Evolutionary conservation across 2,113 vertebrate genomes (phyloP).

Genomic region (Antigone vipio): DNA sequence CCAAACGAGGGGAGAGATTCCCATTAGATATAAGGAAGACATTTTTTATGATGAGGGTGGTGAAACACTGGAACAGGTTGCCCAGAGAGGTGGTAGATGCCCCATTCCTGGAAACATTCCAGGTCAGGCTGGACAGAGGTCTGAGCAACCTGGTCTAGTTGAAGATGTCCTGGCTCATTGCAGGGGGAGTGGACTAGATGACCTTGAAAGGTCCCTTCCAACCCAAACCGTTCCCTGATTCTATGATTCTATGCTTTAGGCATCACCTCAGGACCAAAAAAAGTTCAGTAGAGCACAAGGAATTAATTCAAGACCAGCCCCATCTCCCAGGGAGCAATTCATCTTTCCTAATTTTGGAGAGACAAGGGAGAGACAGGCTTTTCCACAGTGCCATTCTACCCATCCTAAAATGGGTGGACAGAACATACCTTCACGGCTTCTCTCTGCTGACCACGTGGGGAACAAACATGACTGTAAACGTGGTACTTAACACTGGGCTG

Average conservation of each 20-base stretch:
- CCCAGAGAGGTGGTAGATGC: not conserved
- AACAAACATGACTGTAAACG: not conserved
- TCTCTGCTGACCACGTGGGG: not conserved
- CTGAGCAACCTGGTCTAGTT: not conserved
- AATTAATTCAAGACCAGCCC: not conserved
- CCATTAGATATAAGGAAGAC: not conserved
- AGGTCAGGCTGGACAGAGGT: not conserved
- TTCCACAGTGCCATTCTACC: not conserved
- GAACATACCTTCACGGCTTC: not conserved
- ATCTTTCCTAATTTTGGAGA: not conserved
- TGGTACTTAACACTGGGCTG: not conserved
- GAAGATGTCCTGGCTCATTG: accelerated
- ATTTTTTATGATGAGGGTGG: accelerated
- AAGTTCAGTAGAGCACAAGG: not conserved
- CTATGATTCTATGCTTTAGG: not conserved
- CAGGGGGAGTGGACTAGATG: not conserved
- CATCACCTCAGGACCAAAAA: not conserved
- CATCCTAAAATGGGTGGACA: not conserved
- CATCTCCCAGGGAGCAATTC: not conserved
- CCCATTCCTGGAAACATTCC: not conserved
- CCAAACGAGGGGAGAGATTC: not conserved
- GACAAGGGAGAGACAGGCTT: not conserved
- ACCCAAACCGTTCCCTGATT: not conserved
- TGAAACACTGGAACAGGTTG: accelerated
- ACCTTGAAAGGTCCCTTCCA: not conserved